Conservation (phyloP, 1,140 invertebrate species). For the Lineus longissimus region DNA sequence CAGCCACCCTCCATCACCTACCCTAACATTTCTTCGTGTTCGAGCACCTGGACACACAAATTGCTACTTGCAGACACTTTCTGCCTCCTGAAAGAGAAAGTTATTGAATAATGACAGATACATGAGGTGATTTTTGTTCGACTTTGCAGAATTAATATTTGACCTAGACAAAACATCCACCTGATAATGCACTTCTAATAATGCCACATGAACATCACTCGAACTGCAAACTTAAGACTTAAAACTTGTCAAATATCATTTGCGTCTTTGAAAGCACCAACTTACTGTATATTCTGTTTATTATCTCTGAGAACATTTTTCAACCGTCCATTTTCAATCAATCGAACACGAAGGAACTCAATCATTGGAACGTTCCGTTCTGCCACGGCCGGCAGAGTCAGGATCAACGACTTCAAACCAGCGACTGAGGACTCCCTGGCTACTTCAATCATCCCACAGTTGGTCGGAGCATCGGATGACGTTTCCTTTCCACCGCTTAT, state of each 20-base stretch:
- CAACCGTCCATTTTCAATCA: slow-evolving; percentile 26
- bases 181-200: no score
- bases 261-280: background rate
- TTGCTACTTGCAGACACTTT: slow-evolving; percentile 25
- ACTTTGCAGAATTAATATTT: no score
- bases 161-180: no score
- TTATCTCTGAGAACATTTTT: slow-evolving; percentile 26
- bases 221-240: no score
- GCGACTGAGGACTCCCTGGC: slow-evolving; percentile 27
- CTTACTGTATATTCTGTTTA: slow-evolving; percentile 33
- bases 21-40: slow-evolving; percentile 37
- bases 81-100: slow-evolving; percentile 25
- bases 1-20: slow-evolving; percentile 13
- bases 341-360: slow-evolving; percentile 32
- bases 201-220: no score
- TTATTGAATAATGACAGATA: background rate
- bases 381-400: slow-evolving; percentile 25
- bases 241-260: background rate
- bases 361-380: slow-evolving; percentile 24
- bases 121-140: no score
- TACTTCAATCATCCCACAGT: slow-evolving; percentile 36
- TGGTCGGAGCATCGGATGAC: slow-evolving; percentile 2
- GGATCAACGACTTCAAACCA: slow-evolving; percentile 36
- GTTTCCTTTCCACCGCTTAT: background rate
- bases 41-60: slow-evolving; percentile 34